Evolutionary conservation across 2,888 invertebrate species (phyloP), one percentile per base, ranked within the genome.

Genomic region (Campoletis raptor): DNA sequence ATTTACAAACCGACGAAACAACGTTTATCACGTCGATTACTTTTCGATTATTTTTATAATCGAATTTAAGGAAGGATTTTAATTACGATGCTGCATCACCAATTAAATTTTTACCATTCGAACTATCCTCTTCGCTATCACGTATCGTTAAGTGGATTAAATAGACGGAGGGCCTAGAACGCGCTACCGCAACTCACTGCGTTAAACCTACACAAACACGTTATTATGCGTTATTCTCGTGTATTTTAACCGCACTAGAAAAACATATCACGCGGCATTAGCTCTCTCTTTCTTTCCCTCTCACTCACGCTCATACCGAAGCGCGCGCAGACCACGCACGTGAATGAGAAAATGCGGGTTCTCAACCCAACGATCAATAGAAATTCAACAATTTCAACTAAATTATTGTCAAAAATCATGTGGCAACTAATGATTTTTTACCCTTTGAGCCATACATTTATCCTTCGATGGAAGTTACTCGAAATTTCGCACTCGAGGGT

Each of bases 291-390:
- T 52, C 24, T 42, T 9, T 61, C 57, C 67, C 57, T 69, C 57
- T 77, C 64, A 40, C 77, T 52, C 57, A 30, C 72, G 72, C 77
- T 78, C 76, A 48, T 52, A 61, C 64, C 57, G 15, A 45, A 18
- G 54, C 72, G 42, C 54, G 86, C 84, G 52, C 72, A 79, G 2
- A 15, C 72, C 42, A 80, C 81, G 81, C 80, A 76, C 84, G 89
- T 90, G 88, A 90, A 90, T 90, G 89, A 90, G 90, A 90, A 91
- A 91, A 88, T 90, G 89, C 88, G 89, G 92, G 92, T 92, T 92
- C 92, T 92, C 92, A 92, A 81, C 80, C 72, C 52, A 61, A 78
- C 79, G 48, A 52, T 42, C 67, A 37, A 36, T n/a, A 52, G 9
- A 36, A 36, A 54, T 48, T 18, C 1, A 42, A 24, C 15, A 10